Evolutionary conservation across 2,113 vertebrate species (phyloP).

Genomic region (Oophaga pumilio): DNA sequence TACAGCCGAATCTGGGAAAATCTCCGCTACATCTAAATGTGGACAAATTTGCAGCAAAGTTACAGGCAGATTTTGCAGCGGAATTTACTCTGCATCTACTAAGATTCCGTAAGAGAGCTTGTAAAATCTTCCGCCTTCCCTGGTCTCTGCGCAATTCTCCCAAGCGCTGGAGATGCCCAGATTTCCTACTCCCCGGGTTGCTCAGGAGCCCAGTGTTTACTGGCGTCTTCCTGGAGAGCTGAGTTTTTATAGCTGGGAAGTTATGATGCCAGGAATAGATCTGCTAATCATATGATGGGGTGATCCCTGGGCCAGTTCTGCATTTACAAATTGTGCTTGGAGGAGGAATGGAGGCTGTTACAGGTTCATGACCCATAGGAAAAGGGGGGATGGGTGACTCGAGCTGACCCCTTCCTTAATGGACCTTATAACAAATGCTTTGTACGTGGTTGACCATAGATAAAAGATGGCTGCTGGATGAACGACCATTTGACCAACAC

Average conservation of each 20-base stretch:
- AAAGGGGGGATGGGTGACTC: background rate
- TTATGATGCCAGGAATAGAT: conserved; percentile 14
- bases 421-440: background rate
- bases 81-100: too few relatives aligned
- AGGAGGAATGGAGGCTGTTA: background rate
- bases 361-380: background rate
- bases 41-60: too few relatives aligned
- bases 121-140: too few relatives aligned
- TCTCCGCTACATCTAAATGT: too few relatives aligned
- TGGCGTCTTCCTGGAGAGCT: background rate
- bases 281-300: background rate
- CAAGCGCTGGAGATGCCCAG: background rate
- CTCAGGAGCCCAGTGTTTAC: background rate
- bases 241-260: background rate
- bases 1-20: too few relatives aligned
- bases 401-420: background rate
- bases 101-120: too few relatives aligned
- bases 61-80: too few relatives aligned
- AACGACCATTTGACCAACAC: background rate
- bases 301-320: background rate
- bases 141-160: background rate
- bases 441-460: background rate
- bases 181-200: background rate
- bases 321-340: background rate
- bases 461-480: background rate